Conservation (phyloP, 2,888 invertebrate species). For the Cremastobaeus sp. region DNA sequence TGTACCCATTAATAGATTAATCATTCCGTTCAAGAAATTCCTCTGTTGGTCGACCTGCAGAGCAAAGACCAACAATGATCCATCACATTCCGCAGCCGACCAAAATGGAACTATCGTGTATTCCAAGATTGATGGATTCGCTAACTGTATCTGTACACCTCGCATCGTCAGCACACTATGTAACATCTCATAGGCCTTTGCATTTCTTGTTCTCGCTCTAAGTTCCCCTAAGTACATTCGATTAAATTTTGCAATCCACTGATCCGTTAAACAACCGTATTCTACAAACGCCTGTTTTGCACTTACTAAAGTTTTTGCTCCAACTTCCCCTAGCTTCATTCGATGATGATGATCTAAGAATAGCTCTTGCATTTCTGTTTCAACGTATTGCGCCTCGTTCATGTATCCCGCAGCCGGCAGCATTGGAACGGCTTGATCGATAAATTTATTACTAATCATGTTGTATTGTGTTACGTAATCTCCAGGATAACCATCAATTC, state of each 20-base stretch:
- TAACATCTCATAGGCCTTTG: background rate
- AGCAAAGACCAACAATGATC: background rate
- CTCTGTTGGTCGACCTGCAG: background rate
- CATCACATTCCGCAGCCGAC: background rate
- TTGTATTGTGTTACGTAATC: background rate
- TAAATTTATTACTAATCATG: background rate
- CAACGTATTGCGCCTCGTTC: background rate
- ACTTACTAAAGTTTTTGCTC: background rate
- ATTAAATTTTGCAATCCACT: conserved; percentile 7
- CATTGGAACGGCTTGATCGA: conserved; percentile 4
- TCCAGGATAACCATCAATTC: background rate
- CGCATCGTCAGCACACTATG: background rate
- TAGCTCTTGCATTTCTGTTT: background rate
- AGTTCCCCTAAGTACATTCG: background rate
- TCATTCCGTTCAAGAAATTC: background rate
- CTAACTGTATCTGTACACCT: background rate
- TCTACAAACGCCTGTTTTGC: background rate
- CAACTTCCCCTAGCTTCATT: background rate
- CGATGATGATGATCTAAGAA: background rate
- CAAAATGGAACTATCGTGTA: background rate
- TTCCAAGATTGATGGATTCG: background rate
- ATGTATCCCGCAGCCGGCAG: background rate
- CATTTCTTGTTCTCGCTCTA: background rate
- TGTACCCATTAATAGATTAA: background rate
- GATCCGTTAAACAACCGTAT: background rate